These are phyloP conservation scores for Gortyna flavago DNA, from an alignment of 2,888 invertebrate species.

Conservation along the genomic window DNA sequence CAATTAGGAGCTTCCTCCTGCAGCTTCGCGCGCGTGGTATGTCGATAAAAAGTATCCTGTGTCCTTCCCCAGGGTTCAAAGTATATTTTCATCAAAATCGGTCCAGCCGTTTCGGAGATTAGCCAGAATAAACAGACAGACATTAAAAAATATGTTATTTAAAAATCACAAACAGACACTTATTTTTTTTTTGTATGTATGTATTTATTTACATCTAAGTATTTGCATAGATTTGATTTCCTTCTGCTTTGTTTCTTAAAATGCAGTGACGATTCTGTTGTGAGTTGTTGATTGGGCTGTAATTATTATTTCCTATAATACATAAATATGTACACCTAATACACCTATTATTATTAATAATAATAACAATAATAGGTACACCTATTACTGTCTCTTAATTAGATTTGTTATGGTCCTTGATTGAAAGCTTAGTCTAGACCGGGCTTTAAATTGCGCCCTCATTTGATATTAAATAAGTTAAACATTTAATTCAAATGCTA, in stretches of 20 bases:
- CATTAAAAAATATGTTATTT: not conserved
- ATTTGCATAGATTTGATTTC: not conserved
- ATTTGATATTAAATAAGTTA: constrained; percentile 34
- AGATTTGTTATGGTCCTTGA: not conserved
- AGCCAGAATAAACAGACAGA: not conserved
- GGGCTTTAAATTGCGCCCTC: constrained; percentile 16
- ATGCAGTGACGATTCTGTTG: not conserved
- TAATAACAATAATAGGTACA: too few species aligned
- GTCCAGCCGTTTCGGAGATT: not conserved
- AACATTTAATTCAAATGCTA: constrained; percentile 34
- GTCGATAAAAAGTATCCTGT: not conserved
- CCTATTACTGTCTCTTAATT: not conserved
- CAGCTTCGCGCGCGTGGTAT: not conserved
- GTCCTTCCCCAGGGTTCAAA: not conserved
- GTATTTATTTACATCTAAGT: too few species aligned
- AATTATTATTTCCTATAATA: not conserved
- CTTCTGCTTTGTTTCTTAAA: not conserved
- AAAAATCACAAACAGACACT: not conserved
- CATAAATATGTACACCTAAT: too few species aligned
- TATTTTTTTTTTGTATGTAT: not conserved
- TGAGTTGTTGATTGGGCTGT: not conserved
- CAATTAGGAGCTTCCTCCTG: not conserved
- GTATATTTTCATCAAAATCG: not conserved
- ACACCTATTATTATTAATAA: not conserved
- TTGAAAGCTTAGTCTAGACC: constrained; percentile 20